Evolutionary conservation across 2,888 invertebrate species (phyloP).

Genomic region (Amiota minor): DNA sequence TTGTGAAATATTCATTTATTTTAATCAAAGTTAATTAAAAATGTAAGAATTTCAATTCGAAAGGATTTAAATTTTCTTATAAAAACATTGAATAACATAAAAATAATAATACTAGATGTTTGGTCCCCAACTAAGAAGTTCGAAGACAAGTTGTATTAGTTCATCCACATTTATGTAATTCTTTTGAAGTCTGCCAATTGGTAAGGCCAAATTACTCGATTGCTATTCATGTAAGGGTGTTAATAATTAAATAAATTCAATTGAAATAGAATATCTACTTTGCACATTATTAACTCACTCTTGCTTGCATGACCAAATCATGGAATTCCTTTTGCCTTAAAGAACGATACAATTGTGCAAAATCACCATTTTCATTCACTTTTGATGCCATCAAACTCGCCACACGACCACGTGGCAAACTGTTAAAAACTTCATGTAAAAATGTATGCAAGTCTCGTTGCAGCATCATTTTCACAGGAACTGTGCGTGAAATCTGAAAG

Average conservation of each 20-base stretch:
- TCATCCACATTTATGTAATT: slow-evolving; percentile 63
- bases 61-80: no score
- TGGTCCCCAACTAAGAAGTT: slow-evolving; percentile 66
- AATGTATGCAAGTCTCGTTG: slow-evolving; percentile 59
- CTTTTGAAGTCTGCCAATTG: slow-evolving; percentile 48
- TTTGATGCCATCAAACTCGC: slow-evolving; percentile 57
- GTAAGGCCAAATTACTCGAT: slow-evolving; percentile 48
- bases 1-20: no score
- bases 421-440: slow-evolving; percentile 55
- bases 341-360: slow-evolving; percentile 59
- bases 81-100: no score
- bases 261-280: not conserved
- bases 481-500: slow-evolving; percentile 56
- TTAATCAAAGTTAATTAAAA: no score
- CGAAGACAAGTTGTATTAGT: slow-evolving; percentile 52
- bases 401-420: slow-evolving; percentile 59
- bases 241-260: not conserved
- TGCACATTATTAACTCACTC: slow-evolving; percentile 54
- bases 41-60: no score
- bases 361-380: slow-evolving; percentile 56
- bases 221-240: slow-evolving; percentile 44
- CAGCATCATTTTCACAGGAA: slow-evolving; percentile 61
- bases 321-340: slow-evolving; percentile 54
- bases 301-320: slow-evolving; percentile 52
- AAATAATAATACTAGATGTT: not conserved